phyloP scores from a whole-genome alignment of 2,888 invertebrate genomes.

The Mesodorylaimus sp. region DNA sequence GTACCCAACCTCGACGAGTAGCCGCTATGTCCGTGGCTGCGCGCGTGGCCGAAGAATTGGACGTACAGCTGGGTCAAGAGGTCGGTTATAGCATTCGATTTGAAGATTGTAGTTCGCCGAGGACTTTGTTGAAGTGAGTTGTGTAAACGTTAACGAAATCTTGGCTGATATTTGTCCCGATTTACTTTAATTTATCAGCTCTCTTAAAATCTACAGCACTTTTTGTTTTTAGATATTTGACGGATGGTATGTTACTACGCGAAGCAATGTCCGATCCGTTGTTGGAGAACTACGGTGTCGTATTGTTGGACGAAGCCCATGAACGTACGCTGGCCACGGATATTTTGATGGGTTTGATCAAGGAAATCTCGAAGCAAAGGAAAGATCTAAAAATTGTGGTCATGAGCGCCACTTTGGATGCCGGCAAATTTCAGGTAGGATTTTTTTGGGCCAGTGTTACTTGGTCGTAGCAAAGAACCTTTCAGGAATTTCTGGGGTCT shows the following conservation, averaged over 20 bases:
- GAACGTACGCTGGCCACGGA: conserved; percentile 95
- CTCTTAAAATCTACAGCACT: neutral
- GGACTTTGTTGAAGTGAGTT: conserved; percentile 67
- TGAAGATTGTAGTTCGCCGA: conserved; percentile 87
- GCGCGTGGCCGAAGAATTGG: conserved; percentile 97
- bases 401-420: conserved; percentile 97
- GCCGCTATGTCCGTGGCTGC: conserved; percentile 99
- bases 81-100: conserved; percentile 95
- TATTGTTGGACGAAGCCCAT: conserved; percentile 92
- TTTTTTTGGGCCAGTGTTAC: conserved; percentile 10
- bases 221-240: conserved; percentile 57
- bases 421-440: conserved; percentile 73
- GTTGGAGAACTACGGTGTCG: conserved; percentile 82
- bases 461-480: no score
- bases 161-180: neutral
- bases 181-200: neutral
- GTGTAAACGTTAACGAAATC: conserved; percentile 2
- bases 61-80: conserved; percentile 70
- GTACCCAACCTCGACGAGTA: conserved; percentile 56
- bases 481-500: no score
- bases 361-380: conserved; percentile 77
- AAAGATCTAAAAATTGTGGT: conserved; percentile 84
- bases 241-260: conserved; percentile 95
- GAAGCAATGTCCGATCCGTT: conserved; percentile 99
- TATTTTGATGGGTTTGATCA: conserved; percentile 82